A percentile compares a stretch with the other conserved stretches of the same genome.
Conservation (phyloP, 2,888 invertebrate genomes). For the Iphiclides podalirius region DNA sequence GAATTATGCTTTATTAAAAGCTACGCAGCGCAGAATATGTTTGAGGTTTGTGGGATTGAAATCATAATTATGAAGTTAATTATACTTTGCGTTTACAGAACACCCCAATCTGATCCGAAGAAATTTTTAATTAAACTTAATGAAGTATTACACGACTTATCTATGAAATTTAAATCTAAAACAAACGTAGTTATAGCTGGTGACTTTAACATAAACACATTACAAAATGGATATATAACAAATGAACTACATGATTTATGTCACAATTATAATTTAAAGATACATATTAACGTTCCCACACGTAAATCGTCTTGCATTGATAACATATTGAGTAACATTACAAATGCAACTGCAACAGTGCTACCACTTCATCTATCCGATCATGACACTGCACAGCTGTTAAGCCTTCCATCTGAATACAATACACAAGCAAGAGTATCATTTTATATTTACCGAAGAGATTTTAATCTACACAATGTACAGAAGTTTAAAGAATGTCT, state of each 20-base stretch:
- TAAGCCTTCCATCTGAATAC: neutral
- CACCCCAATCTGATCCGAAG: constrained; percentile 11
- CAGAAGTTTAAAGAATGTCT: too few relatives aligned
- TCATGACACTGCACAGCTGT: constrained; percentile 16
- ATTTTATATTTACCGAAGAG: too few relatives aligned
- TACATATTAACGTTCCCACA: constrained; percentile 16
- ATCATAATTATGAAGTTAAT: constrained; percentile 10
- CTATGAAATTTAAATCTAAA: constrained; percentile 6
- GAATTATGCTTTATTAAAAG: neutral
- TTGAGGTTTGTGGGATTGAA: constrained; percentile 19
- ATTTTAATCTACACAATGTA: too few relatives aligned
- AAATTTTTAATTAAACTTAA: constrained; percentile 10
- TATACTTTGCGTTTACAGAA: constrained; percentile 17
- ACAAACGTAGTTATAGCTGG: too few relatives aligned
- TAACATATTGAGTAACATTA: constrained; percentile 15
- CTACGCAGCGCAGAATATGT: neutral
- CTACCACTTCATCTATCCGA: constrained; percentile 17
- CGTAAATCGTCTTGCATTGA: constrained; percentile 14
- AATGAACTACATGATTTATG: constrained; percentile 7
- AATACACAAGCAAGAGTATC: too few relatives aligned
- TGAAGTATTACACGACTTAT: neutral
- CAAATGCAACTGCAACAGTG: constrained; percentile 8
- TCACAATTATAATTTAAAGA: constrained; percentile 11
- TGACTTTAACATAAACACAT: constrained; percentile 20
- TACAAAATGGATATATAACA: constrained; percentile 15